These are phyloP conservation scores for Pachliopta kotzebuea DNA, from an alignment of 2,888 invertebrate species.

Conservation along the genomic window DNA sequence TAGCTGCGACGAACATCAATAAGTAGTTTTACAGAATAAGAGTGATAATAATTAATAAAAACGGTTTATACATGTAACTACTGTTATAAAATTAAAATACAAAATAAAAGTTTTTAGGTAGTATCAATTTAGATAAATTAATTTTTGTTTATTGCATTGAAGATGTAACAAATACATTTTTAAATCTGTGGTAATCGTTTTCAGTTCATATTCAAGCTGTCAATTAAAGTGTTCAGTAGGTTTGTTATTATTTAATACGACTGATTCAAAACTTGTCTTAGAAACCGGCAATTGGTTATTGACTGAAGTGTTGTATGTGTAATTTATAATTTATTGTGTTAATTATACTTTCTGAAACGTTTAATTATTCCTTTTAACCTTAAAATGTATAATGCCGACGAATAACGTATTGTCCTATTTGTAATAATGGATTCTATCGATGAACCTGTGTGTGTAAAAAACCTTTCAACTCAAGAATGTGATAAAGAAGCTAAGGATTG, in stretches of 20 bases:
- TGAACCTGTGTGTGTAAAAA: conserved; percentile 50
- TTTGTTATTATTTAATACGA: conserved; percentile 29
- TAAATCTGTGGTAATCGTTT: conserved; percentile 16
- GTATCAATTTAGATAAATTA: not conserved
- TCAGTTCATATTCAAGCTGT: conserved; percentile 20
- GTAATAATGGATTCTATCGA: conserved; percentile 66
- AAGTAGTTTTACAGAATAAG: too few species aligned
- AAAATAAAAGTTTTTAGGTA: not conserved
- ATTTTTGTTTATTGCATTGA: not conserved
- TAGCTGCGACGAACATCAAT: too few species aligned
- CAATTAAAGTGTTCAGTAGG: conserved; percentile 28
- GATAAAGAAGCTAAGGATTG: conserved; percentile 50
- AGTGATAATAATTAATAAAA: too few species aligned
- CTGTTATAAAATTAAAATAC: not conserved
- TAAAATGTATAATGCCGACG: conserved; percentile 70
- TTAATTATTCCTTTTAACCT: conserved; percentile 48
- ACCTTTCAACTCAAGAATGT: conserved; percentile 48
- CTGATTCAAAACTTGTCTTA: conserved; percentile 15
- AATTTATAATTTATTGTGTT: conserved; percentile 1
- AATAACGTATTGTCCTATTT: conserved; percentile 49
- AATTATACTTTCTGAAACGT: conserved; percentile 5
- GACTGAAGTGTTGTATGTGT: conserved; percentile 8
- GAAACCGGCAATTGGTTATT: not conserved
- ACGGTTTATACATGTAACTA: too few species aligned
- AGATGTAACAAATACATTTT: not conserved